Evolutionary conservation across 2,888 invertebrate species (phyloP).

Genomic region (Pseudococcus viburni): DNA sequence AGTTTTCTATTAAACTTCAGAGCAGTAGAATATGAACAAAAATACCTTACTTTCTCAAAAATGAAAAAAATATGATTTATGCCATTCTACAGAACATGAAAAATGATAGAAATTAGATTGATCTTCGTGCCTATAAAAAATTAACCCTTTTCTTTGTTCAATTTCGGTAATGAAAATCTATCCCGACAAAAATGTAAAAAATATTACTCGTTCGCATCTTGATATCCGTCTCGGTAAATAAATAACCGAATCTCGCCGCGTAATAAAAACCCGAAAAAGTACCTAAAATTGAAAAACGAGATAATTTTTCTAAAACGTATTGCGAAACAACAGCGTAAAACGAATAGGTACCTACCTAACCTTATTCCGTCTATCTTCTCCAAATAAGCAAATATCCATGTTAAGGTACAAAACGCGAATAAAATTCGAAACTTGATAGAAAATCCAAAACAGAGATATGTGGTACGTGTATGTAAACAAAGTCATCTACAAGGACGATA

Average conservation of each 20-base stretch:
- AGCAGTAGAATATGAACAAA: too few relatives aligned
- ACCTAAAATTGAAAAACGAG: slow-evolving; percentile 10
- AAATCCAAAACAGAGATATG: neutral
- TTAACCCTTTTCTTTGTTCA: too few relatives aligned
- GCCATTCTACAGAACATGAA: too few relatives aligned
- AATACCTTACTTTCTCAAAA: too few relatives aligned
- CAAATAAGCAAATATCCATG: neutral
- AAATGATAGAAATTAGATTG: too few relatives aligned
- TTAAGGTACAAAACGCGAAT: neutral
- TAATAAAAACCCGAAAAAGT: neutral
- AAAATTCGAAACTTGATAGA: slow-evolving; percentile 17
- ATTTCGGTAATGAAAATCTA: too few relatives aligned
- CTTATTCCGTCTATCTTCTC: neutral
- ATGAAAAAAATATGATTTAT: too few relatives aligned
- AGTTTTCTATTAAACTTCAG: too few relatives aligned
- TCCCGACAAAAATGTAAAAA: neutral
- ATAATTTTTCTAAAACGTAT: neutral
- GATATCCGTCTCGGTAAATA: neutral
- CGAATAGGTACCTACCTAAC: too few relatives aligned
- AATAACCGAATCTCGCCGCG: neutral
- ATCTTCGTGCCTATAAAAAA: too few relatives aligned
- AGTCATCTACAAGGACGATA: neutral
- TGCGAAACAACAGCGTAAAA: neutral
- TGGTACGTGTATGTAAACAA: slow-evolving; percentile 11
- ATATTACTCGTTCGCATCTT: neutral